Percentiles rank a stretch among this genome's conserved stretches.
These are phyloP conservation scores for Lamprotornis superbus DNA, from an alignment of 2,113 vertebrate species.

Conservation along the genomic window DNA sequence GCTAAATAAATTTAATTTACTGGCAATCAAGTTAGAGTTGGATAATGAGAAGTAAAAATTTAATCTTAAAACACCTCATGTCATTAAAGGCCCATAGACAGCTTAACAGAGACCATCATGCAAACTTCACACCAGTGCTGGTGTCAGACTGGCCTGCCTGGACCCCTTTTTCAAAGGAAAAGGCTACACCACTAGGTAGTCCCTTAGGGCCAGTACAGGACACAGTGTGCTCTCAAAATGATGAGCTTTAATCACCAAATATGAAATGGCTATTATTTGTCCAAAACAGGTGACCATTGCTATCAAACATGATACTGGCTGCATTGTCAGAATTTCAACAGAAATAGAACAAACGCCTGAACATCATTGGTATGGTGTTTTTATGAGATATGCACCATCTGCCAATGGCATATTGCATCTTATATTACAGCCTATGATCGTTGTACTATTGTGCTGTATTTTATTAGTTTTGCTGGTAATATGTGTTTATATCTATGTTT, in stretches of 20 bases:
- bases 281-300: background rate
- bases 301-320: background rate
- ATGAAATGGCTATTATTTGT: background rate
- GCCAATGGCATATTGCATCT: background rate
- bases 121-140: background rate
- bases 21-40: background rate
- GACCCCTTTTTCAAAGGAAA: too few species aligned
- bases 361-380: background rate
- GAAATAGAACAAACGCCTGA: conserved; percentile 33
- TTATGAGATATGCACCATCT: background rate
- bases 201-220: background rate
- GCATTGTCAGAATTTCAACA: background rate
- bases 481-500: background rate
- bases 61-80: background rate
- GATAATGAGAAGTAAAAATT: background rate
- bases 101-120: background rate
- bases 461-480: conserved; percentile 6
- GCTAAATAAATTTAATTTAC: background rate
- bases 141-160: background rate
- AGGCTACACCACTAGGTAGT: too few species aligned
- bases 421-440: background rate
- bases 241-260: background rate
- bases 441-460: background rate
- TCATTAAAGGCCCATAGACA: background rate
- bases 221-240: background rate